Evolutionary conservation across 2,797 vertebrate genomes (phyloP).

Genomic region (Meriones psammophilus): DNA sequence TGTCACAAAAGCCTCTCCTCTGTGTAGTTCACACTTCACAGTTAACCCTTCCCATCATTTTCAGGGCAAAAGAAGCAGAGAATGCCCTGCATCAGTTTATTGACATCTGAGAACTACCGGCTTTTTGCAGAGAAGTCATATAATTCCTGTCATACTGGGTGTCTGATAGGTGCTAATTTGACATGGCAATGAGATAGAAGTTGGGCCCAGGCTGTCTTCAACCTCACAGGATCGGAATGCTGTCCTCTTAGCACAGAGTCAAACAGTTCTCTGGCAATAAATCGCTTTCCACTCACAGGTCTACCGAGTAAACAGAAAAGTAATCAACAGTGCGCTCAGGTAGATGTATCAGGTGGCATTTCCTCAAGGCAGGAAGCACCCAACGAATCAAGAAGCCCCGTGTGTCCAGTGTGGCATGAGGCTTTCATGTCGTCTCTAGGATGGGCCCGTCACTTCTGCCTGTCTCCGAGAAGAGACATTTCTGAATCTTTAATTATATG

Average conservation of each 20-base stretch:
- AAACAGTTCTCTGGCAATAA: conserved; percentile 90
- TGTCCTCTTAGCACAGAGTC: conserved; percentile 91
- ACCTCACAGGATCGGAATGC: conserved; percentile 92
- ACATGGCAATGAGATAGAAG: conserved; percentile 89
- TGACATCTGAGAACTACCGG: conserved; percentile 79
- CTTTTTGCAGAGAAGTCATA: conserved; percentile 68
- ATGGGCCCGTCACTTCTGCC: conserved; percentile 55
- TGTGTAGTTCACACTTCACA: not conserved
- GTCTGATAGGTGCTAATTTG: conserved; percentile 89
- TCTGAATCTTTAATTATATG: conserved; percentile 60
- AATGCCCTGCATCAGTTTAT: conserved; percentile 60
- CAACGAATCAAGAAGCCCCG: conserved; percentile 77
- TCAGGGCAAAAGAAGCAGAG: conserved; percentile 50
- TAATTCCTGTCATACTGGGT: conserved; percentile 81
- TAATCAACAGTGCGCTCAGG: conserved; percentile 90
- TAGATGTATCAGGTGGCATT: conserved; percentile 88
- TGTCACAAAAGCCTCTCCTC: not conserved
- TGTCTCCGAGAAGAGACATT: conserved; percentile 67
- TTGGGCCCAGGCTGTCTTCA: conserved; percentile 89
- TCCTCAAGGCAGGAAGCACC: conserved; percentile 86
- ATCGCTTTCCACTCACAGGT: conserved; percentile 89
- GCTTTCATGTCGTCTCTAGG: conserved; percentile 59
- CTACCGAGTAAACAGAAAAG: conserved; percentile 93
- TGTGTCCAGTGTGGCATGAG: conserved; percentile 67
- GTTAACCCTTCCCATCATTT: conserved; percentile 35